Evolutionary conservation across 2,797 vertebrate genomes (phyloP), one percentile per base, ranked within the genome.

Genomic region (Chloroceryle inda): DNA sequence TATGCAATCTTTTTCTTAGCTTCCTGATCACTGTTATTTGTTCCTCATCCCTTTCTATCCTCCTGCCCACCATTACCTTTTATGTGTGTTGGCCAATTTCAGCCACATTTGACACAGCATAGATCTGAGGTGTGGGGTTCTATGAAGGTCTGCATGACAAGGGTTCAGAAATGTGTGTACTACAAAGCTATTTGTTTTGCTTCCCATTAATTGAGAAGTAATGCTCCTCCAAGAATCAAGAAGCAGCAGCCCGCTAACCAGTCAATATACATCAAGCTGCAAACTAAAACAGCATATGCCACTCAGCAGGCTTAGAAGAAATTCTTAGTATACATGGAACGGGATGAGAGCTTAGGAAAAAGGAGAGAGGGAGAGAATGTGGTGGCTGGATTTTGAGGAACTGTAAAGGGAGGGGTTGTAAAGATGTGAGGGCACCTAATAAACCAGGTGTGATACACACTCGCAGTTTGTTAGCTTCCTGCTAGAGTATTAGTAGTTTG

Each of bases 211-310:
- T 24, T 38, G 47, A 59, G 42, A 40, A 22, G 31, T 29, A 66
- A 16, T 13, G 45, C 11, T 76, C 29, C 47, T 83, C 8, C 42
- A 26, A 61, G 47, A n/a, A 18, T 6, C 35, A 29, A 0, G 8
- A 16, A 68, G 58, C 64, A 87, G 62, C 71, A 82, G 45, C 21
- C 59, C 77, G 68, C 38, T 71, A 50, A 55, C 1, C n/a, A 45
- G 10, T 7, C 49, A 5, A 2, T 0, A 13, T 5, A 13, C 0
- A 4, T 22, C 52, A 56, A 37, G 23, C 62, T 87, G 62, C 72
- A 73, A n/a, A 49, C 6, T 8, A 14, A 68, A 89, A 5, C 75
- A 61, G 37, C 42, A 42, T 27, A 13, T 76, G 59, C 47, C 55
- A 13, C 50, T 21, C 78, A 50, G 55, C 4, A 12, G 82, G 47